Evolutionary conservation across 1,140 invertebrate genomes (phyloP).

Genomic region (Tetranychus cinnabarinus): DNA sequence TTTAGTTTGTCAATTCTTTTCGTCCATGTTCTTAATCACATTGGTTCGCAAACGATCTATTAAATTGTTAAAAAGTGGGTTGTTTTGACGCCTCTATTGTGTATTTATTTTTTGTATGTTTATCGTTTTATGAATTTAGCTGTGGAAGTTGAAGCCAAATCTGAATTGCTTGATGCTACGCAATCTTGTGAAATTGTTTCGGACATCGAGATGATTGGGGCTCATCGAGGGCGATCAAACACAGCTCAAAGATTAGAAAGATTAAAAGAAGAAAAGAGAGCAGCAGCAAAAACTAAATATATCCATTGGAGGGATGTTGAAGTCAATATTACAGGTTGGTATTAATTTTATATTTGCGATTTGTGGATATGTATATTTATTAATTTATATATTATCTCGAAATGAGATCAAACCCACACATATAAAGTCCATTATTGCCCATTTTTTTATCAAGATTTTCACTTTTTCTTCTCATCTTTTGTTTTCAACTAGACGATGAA

Average conservation of each 20-base stretch:
- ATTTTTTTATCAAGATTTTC: too few species aligned
- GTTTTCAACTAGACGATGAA: slow-evolving; percentile 25
- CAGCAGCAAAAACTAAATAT: slow-evolving; percentile 25
- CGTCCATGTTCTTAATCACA: background rate
- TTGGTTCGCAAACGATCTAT: background rate
- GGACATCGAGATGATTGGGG: slow-evolving; percentile 41
- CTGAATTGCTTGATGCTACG: slow-evolving; percentile 15
- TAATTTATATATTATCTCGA: too few species aligned
- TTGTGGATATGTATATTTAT: too few species aligned
- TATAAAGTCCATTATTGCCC: too few species aligned
- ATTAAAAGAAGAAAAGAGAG: slow-evolving; percentile 55
- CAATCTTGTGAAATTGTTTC: slow-evolving; percentile 25
- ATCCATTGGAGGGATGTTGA: slow-evolving; percentile 22
- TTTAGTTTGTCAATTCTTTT: background rate
- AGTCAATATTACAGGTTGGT: too few species aligned
- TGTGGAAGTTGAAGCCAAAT: slow-evolving; percentile 3
- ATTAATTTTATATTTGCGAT: background rate
- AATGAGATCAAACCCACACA: too few species aligned
- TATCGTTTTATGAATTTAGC: background rate
- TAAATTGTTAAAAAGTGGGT: background rate
- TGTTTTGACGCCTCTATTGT: too few species aligned
- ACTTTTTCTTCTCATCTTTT: too few species aligned
- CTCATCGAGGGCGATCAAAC: slow-evolving; percentile 54
- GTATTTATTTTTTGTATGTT: too few species aligned
- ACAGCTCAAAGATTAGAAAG: slow-evolving; percentile 69